phyloP scores from a whole-genome alignment of 2,888 invertebrate species.

The Epinotia nisella region DNA sequence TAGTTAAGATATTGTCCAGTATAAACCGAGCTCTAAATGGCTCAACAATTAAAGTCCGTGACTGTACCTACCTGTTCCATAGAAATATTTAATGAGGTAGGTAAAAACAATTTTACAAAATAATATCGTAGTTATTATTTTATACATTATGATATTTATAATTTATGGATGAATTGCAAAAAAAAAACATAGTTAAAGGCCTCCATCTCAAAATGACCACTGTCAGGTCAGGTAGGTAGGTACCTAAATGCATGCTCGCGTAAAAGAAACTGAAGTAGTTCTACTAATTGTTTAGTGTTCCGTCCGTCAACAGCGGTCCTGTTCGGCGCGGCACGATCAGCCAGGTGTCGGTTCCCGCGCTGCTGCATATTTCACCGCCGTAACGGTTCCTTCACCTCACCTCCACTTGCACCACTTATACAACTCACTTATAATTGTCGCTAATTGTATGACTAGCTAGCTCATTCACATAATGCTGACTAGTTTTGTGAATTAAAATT shows the following conservation, averaged over 20 bases:
- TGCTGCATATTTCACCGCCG: constrained; percentile 37
- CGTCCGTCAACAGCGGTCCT: background rate
- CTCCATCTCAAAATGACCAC: too few relatives aligned
- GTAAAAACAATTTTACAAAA: background rate
- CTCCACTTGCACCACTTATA: constrained; percentile 21
- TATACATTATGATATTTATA: too few relatives aligned
- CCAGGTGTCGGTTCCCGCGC: constrained; percentile 41
- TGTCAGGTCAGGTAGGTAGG: background rate
- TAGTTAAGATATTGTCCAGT: too few relatives aligned
- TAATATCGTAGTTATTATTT: background rate
- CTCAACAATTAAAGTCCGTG: too few relatives aligned
- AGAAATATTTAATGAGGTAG: too few relatives aligned
- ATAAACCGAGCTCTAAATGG: too few relatives aligned
- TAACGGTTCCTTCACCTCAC: constrained; percentile 33
- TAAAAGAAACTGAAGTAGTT: background rate
- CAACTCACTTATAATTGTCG: constrained; percentile 19
- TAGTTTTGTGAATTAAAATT: background rate
- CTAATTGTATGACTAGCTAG: constrained; percentile 1
- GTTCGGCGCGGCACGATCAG: constrained; percentile 9
- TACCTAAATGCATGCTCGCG: background rate
- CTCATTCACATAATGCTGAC: background rate
- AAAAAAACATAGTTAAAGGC: too few relatives aligned
- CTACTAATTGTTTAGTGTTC: background rate
- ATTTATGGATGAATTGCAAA: too few relatives aligned
- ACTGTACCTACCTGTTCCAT: too few relatives aligned